Percentiles rank a stretch among this genome's conserved stretches.
Conservation (phyloP, 1,140 invertebrate species). For the Maconellicoccus hirsutus region DNA sequence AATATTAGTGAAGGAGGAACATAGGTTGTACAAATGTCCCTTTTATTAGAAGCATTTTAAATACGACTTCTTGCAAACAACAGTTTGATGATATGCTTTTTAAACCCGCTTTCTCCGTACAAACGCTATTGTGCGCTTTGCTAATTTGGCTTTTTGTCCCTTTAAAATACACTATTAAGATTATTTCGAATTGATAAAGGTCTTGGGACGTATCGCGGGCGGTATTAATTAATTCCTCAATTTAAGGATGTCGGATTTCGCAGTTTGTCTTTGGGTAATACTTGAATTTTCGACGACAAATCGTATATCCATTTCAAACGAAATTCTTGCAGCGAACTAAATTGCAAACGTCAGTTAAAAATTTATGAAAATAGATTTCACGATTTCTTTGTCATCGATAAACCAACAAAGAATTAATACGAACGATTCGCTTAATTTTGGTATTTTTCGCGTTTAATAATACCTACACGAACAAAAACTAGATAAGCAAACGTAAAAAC, state of each 20-base stretch:
- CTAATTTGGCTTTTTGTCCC: slow-evolving; percentile 3
- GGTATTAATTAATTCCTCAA: slow-evolving; percentile 5
- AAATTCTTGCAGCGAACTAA: too few species aligned
- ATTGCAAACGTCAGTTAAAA: too few species aligned
- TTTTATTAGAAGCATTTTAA: background rate
- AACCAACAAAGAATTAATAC: too few species aligned
- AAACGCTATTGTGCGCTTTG: background rate
- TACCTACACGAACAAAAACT: too few species aligned
- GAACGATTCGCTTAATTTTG: too few species aligned
- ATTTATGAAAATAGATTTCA: too few species aligned
- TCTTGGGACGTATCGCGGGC: background rate
- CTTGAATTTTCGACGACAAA: background rate
- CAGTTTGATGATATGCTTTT: background rate
- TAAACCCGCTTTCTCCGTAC: background rate
- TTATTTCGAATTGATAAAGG: background rate
- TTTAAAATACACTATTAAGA: background rate
- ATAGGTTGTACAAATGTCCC: too few species aligned
- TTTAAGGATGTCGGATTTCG: background rate
- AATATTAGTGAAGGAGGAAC: too few species aligned
- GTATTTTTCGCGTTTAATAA: too few species aligned
- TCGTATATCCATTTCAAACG: too few species aligned
- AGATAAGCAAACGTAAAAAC: too few species aligned
- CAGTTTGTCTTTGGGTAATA: background rate
- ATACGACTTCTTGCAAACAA: background rate
- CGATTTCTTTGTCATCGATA: too few species aligned